These are phyloP conservation scores for Anadara kagoshimensis DNA, from an alignment of 1,140 invertebrate species.

Conservation along the genomic window DNA sequence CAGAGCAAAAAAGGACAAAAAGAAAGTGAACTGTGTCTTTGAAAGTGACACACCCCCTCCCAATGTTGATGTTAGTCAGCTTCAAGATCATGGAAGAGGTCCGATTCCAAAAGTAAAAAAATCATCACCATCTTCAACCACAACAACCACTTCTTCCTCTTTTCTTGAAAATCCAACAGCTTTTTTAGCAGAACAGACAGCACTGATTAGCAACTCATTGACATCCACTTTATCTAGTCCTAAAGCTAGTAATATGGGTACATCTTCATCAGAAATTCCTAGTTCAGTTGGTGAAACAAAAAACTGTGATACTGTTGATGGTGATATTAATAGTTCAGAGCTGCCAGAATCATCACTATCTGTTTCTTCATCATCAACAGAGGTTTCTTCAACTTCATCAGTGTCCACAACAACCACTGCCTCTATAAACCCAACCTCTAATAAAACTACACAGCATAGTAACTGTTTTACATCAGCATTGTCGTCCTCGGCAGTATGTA, in stretches of 20 bases:
- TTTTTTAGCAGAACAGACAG: slow-evolving; percentile 79
- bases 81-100: slow-evolving; percentile 52
- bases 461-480: neutral
- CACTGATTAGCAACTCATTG: slow-evolving; percentile 57
- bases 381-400: neutral
- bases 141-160: slow-evolving; percentile 74
- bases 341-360: neutral
- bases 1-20: slow-evolving; percentile 41
- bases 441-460: neutral
- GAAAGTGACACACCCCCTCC: slow-evolving; percentile 61
- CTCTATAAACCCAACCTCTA: neutral
- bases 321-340: slow-evolving; percentile 6
- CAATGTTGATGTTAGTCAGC: slow-evolving; percentile 59
- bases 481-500: neutral
- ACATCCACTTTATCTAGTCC: slow-evolving; percentile 50
- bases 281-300: slow-evolving; percentile 5
- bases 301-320: slow-evolving; percentile 29
- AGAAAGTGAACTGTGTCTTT: slow-evolving; percentile 54
- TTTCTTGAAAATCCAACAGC: slow-evolving; percentile 93
- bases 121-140: slow-evolving; percentile 8
- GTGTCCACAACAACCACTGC: neutral
- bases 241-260: slow-evolving; percentile 3
- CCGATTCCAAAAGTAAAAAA: slow-evolving; percentile 53
- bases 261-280: slow-evolving; percentile 10
- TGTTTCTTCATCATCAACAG: neutral